Evolutionary conservation across 2,797 vertebrate species (phyloP).

Genomic region (Gambelia wislizenii): DNA sequence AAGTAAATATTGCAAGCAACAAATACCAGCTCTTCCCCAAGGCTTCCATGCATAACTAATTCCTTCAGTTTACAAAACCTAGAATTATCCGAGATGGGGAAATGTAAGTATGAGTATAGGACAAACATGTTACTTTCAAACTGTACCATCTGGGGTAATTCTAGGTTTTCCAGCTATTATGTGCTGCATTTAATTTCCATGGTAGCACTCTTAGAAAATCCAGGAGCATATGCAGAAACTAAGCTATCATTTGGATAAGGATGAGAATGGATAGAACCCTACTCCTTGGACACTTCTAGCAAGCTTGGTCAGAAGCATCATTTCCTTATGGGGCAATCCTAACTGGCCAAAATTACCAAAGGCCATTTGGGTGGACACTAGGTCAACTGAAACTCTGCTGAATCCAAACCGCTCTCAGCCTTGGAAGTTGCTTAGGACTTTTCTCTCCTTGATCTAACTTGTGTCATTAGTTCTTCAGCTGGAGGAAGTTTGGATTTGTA

Average conservation of each 20-base stretch:
- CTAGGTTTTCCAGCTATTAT: background rate
- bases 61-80: background rate
- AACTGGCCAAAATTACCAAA: too few species aligned
- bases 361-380: too few species aligned
- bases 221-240: background rate
- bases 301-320: background rate
- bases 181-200: background rate
- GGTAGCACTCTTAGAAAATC: background rate
- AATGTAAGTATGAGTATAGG: background rate
- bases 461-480: too few species aligned
- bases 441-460: too few species aligned
- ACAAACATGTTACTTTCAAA: background rate
- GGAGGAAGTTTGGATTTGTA: too few species aligned
- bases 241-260: background rate
- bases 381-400: too few species aligned
- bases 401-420: too few species aligned
- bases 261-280: background rate
- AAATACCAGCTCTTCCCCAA: constrained; percentile 2
- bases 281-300: background rate
- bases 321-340: background rate
- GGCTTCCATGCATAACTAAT: constrained; percentile 10
- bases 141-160: too few species aligned
- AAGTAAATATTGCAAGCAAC: background rate
- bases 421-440: background rate
- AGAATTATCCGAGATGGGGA: background rate